Conservation (phyloP, 2,113 vertebrate species). For the Ptilorrhoa leucosticta region DNA sequence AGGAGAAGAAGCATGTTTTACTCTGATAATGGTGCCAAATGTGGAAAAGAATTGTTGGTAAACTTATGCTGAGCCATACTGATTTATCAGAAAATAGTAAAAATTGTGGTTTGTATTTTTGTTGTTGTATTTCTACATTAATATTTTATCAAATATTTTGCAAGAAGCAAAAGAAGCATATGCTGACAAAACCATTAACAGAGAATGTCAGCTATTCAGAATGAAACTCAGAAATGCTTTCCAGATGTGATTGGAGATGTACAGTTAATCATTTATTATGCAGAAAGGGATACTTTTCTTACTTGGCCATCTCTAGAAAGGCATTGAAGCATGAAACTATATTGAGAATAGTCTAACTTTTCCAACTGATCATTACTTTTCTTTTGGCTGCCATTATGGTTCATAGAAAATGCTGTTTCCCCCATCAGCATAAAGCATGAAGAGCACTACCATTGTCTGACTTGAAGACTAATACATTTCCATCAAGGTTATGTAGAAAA, state of each 20-base stretch:
- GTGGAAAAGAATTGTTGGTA: background rate
- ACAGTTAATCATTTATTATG: constrained; percentile 60
- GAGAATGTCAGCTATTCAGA: constrained; percentile 54
- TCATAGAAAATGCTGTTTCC: constrained; percentile 14
- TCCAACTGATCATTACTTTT: constrained; percentile 1
- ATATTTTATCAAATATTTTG: constrained; percentile 47
- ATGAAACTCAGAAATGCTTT: constrained; percentile 53
- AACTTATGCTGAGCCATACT: background rate
- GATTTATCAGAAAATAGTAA: background rate
- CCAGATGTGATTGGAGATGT: constrained; percentile 62
- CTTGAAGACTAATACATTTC: background rate
- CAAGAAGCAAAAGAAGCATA: constrained; percentile 1
- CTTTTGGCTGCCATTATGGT: constrained; percentile 2
- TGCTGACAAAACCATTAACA: constrained; percentile 51
- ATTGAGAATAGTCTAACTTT: constrained; percentile 17
- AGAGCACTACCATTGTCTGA: background rate
- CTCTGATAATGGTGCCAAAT: background rate
- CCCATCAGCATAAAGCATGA: background rate
- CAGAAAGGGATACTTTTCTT: constrained; percentile 53
- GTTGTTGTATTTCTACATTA: constrained; percentile 4
- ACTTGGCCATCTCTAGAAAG: constrained; percentile 43
- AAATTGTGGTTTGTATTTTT: background rate
- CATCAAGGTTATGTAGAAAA: background rate
- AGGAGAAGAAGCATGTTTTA: background rate
- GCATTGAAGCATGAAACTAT: constrained; percentile 42